Base-by-base conservation (phyloP, 2,113 vertebrate species). In the Prolemur simus region DNA sequence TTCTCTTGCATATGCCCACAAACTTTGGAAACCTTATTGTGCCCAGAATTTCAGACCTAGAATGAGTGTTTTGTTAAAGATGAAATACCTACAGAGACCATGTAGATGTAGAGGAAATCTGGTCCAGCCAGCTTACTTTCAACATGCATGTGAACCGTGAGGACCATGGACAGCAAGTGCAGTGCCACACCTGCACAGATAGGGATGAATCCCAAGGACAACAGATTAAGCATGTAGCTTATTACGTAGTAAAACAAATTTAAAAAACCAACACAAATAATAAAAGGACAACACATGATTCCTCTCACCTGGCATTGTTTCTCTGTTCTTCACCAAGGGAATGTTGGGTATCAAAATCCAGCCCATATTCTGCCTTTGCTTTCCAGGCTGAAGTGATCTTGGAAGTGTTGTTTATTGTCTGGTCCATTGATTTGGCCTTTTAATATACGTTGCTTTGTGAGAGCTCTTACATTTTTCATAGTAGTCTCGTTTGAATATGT, bases 161-260 rank as follows among this genome's bases (percentile, higher is more conserved):
- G 29, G 25, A 20, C 11, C 23, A 0, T 13, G 2, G 4, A 42
- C 34, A 14, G 3, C 34, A 10, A 14, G 39, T 13, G 9, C 3
- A 15, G 14, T 29, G 10, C 20, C 10, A 6, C 0, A 0, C 11
- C 39, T 21, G 10, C 29, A 71, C 78, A 37, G n/a, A 29, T 0
- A 14, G 23, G 45, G 21, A 23, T 14, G n/a, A 37, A 23, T 42
- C 25, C n/a, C 13, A 37, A 37, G n/a, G 60, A 11, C 32, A 20
- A 21, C 14, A 13, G 15, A 23, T 21, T 17, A 32, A 45, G 29
- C 6, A n/a, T 2, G 37, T 12, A 14, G 17, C 17, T 83, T 7
- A 20, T 39, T 23, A 27, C 23, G 47, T 10, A 74, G 29, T 34
- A 73, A 47, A 56, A 71, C 3, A 32, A 69, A 17, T 20, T 15